Evolutionary conservation across 2,797 vertebrate species (phyloP), one percentile per base, ranked within the genome.

Genomic region (Phataginus tetradactyla): DNA sequence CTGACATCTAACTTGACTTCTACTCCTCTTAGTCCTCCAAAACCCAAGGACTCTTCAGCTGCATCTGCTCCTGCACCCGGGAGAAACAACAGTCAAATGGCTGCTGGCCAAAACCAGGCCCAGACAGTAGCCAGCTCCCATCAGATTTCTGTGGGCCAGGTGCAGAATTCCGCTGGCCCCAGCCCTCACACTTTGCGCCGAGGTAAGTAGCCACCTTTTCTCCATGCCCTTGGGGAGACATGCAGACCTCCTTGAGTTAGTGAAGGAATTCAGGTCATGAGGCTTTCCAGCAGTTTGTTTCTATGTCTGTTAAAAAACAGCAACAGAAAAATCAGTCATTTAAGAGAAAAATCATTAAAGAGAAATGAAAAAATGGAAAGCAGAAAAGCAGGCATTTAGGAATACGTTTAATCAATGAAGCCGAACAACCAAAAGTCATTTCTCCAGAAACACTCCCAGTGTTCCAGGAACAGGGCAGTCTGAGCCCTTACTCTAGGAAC

Each of bases 151-250:
- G 96, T 98, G 1, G 99, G 97, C 96, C 98, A 98, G 39, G 95
- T 98, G 0, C 99, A 98, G 91, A 99, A 97, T 45, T 97, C 99
- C 3, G 98, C 99, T 34, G 99, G 99, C 34, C 99, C 99, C 61
- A 99, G 99, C 98, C 99, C 99, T 29, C 99, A 99, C 23, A 98
- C 99, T n/a, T 94, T 99, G 96, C 99, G 99, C 97, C 98, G 99
- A 99, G 99, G 99, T 99, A 80, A 98, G 98, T 90, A 7, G 14
- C 61, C 8, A 0, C 27, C 87, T 94, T 66, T 2, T 15, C 5
- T 0, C 49, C 61, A 0, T 63, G 21, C 37, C 20, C 77, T 42
- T 17, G 13, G 25, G 32, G 68, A 59, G 7, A 32, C 29, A n/a
- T n/a, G 29, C 79, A 20, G 10, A 12, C 39, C 59, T n/a, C 42